phyloP scores from a whole-genome alignment of 1,140 invertebrate species.

The Heliothis virescens region DNA sequence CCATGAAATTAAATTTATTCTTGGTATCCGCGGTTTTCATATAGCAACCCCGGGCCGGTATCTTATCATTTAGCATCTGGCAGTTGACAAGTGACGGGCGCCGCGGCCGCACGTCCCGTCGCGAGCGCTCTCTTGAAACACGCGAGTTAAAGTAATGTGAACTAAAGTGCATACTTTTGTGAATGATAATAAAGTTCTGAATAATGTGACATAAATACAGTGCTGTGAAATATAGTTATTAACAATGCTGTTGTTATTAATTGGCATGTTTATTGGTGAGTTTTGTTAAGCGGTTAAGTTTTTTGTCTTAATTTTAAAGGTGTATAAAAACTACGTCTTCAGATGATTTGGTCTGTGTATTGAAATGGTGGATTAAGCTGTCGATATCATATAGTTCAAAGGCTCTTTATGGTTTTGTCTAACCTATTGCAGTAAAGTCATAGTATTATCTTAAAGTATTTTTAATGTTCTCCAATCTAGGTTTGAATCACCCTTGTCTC shows the following conservation, averaged over 20 bases:
- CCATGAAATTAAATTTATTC: constrained; percentile 5
- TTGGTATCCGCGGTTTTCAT: not conserved
- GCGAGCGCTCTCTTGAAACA: not conserved
- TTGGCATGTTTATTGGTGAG: constrained; percentile 44
- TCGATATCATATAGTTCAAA: too few species aligned
- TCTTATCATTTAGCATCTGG: constrained; percentile 45
- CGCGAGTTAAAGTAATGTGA: constrained; percentile 45
- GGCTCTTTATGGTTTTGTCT: too few species aligned
- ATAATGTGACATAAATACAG: constrained; percentile 40
- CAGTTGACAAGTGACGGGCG: constrained; percentile 26
- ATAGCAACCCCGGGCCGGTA: constrained; percentile 30
- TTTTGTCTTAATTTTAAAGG: too few species aligned
- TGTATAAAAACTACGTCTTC: too few species aligned
- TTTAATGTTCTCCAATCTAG: too few species aligned
- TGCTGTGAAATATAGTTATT: constrained; percentile 35
- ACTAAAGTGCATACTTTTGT: constrained; percentile 11
- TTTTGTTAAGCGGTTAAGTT: not conserved
- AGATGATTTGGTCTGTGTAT: too few species aligned
- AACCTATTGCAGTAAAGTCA: too few species aligned
- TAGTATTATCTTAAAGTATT: too few species aligned
- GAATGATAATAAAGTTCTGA: constrained; percentile 24
- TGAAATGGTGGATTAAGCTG: too few species aligned
- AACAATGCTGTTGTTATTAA: constrained; percentile 46
- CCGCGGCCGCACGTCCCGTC: constrained; percentile 1
- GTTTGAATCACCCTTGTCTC: not conserved